Conservation (phyloP, 2,113 vertebrate species). For the Tenrec ecaudatus region DNA sequence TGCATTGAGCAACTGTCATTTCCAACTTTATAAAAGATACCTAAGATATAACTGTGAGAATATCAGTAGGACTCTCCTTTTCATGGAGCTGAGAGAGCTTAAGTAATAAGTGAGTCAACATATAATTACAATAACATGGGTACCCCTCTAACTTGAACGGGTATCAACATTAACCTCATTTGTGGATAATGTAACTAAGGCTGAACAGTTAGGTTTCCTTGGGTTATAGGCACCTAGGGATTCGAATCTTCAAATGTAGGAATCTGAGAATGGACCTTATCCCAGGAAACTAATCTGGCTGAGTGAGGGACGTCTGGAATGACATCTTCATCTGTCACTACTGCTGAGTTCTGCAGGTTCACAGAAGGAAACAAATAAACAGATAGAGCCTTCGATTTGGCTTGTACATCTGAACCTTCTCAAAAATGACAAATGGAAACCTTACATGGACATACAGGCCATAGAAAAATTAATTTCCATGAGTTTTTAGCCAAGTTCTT, state of each 20-base stretch:
- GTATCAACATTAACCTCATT: background rate
- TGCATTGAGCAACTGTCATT: background rate
- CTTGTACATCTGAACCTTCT: background rate
- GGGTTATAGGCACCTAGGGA: background rate
- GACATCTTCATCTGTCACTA: background rate
- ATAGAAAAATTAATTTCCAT: slow-evolving; percentile 16
- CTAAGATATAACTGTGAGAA: background rate
- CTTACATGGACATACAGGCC: background rate
- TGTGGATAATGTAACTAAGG: background rate
- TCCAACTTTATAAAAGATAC: background rate
- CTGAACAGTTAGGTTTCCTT: background rate
- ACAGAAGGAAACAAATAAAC: background rate
- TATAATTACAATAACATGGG: background rate
- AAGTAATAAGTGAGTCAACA: slow-evolving; percentile 10
- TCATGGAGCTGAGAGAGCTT: background rate
- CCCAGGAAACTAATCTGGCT: background rate
- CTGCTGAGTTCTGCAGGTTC: background rate
- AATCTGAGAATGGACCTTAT: background rate
- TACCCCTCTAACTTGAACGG: background rate
- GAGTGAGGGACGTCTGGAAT: background rate
- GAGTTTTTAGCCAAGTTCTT: background rate
- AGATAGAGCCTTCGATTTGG: background rate
- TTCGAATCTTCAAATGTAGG: background rate
- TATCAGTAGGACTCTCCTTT: background rate
- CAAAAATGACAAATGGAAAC: slow-evolving; percentile 35